Evolutionary conservation across 2,797 vertebrate species (phyloP).

Genomic region (Rhyacichthys aspro): DNA sequence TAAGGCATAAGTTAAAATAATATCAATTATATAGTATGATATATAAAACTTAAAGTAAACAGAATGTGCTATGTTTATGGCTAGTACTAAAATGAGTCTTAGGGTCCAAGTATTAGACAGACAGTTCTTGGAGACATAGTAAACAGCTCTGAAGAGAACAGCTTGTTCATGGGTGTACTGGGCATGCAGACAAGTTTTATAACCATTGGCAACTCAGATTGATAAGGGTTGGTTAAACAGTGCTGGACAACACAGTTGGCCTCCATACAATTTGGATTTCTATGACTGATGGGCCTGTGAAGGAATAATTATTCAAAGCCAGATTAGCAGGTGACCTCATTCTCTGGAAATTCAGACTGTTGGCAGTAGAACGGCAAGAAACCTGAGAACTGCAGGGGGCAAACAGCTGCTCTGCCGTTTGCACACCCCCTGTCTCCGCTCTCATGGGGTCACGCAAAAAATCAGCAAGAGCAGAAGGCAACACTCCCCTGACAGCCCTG

Average conservation of each 20-base stretch:
- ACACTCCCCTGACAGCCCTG: slow-evolving; percentile 26
- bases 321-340: slow-evolving; percentile 78
- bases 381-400: slow-evolving; percentile 67
- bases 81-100: background rate
- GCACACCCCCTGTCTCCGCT: slow-evolving; percentile 41
- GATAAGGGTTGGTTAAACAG: slow-evolving; percentile 7
- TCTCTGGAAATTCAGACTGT: slow-evolving; percentile 77
- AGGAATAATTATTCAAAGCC: slow-evolving; percentile 56
- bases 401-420: slow-evolving; percentile 72
- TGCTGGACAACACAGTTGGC: slow-evolving; percentile 15
- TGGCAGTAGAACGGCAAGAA: slow-evolving; percentile 74
- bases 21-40: background rate
- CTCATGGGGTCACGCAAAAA: slow-evolving; percentile 46
- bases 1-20: slow-evolving; percentile 60
- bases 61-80: background rate
- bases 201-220: slow-evolving; percentile 12
- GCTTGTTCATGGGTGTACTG: slow-evolving; percentile 21
- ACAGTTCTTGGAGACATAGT: slow-evolving; percentile 12
- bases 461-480: slow-evolving; percentile 34
- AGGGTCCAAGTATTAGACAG: background rate
- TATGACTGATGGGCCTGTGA: slow-evolving; percentile 56
- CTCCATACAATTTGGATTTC: slow-evolving; percentile 36
- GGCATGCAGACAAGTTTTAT: slow-evolving; percentile 31
- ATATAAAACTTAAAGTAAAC: background rate
- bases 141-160: slow-evolving; percentile 26